Base-by-base conservation (phyloP, 2,888 invertebrate genomes). In the Scelioninae gen. 2 region DNA sequence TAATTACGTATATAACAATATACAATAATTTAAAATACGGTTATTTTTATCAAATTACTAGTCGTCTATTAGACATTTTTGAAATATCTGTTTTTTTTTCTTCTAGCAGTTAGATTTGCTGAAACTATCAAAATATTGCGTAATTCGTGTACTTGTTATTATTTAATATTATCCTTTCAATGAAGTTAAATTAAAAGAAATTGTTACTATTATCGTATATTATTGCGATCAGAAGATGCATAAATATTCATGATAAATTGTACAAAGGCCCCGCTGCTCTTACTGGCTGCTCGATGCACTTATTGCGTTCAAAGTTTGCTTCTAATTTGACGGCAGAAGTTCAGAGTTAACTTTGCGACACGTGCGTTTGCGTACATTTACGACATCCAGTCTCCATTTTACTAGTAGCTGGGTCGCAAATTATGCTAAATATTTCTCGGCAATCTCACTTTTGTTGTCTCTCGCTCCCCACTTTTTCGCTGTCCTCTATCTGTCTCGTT, bases 261-360 rank as follows among this genome's bases (percentile, higher is more conserved):
- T 31, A 37, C 68, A 68, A 68, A 68, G 58, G 37, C 43, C 13
- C 18, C 1, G 18, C 45, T 37, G 19, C 43, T 46, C 70, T 64
- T 45, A 64, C 57, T 58, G 71, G 55, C 37, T 60, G 58, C 64
- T 71, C 52, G 31, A 52, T 53, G 64, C 35, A 53, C 52, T 41
- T 61, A 72, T 61, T 61, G 61, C 41, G 28, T 9, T 16, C 35
- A 41, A 65, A 72, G 60, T 65, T 65, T 65, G 65, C 33, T 58
- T 48, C 72, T 72, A 72, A 72, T 72, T 72, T 72, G 72, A 72
- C 60, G 65, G 48, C 48, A 60, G 60, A 72, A 72, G 72, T 72
- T 72, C 37, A 19, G 31, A 19, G 50, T 37, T 41, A 57, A 72
- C 72, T 72, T 67, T 22, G 67, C 48, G 61, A 67, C 67, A 72